Conservation (phyloP, 2,888 invertebrate species). For the Parascotia fuliginaria region DNA sequence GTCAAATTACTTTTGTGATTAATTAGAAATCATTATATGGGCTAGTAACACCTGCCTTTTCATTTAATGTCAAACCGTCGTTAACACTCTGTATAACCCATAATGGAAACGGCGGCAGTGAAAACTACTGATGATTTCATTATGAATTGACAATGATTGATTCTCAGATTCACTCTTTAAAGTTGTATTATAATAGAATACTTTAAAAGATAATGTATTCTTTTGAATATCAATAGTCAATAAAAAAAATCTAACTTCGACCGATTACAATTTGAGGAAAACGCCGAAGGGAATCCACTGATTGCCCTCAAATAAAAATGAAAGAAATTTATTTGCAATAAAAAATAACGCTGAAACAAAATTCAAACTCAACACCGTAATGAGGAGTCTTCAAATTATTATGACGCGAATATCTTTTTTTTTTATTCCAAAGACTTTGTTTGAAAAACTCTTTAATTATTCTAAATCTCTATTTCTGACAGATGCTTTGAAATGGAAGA, state of each 20-base stretch:
- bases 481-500: constrained; percentile 5
- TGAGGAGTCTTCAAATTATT: constrained; percentile 4
- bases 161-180: too few species aligned
- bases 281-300: not conserved
- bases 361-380: constrained; percentile 1
- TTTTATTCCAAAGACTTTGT: not conserved
- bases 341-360: not conserved
- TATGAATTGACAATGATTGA: too few species aligned
- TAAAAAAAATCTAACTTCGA: not conserved
- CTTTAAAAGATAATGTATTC: not conserved
- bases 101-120: too few species aligned
- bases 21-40: too few species aligned
- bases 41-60: too few species aligned
- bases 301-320: not conserved
- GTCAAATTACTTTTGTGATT: too few species aligned
- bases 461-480: constrained; percentile 2
- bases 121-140: too few species aligned
- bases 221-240: not conserved
- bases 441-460: constrained; percentile 5
- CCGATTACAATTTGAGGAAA: not conserved
- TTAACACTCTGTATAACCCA: too few species aligned
- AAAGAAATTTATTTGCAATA: not conserved
- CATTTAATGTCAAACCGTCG: too few species aligned
- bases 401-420: constrained; percentile 1
- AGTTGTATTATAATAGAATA: too few species aligned